These are phyloP conservation scores for Hypomecis punctinalis DNA, from an alignment of 2,888 invertebrate species.

Conservation along the genomic window DNA sequence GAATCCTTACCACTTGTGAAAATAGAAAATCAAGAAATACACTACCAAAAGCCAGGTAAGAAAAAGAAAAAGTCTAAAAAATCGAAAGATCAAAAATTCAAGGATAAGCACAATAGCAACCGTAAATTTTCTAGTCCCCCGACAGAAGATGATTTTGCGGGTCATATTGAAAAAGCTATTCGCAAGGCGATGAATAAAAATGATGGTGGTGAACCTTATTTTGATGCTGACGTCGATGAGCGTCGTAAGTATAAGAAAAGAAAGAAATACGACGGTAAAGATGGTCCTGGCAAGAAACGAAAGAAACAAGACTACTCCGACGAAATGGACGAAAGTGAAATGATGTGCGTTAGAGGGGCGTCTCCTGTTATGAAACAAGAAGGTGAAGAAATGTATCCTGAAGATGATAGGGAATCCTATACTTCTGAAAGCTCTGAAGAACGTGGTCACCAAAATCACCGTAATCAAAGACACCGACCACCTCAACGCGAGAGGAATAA, in stretches of 20 bases:
- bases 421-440: slow-evolving; percentile 84
- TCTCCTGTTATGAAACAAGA: slow-evolving; percentile 84
- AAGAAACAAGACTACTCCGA: slow-evolving; percentile 83
- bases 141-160: slow-evolving; percentile 90
- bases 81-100: slow-evolving; percentile 72
- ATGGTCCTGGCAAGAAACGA: slow-evolving; percentile 85
- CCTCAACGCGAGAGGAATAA: slow-evolving; percentile 77
- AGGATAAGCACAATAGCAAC: slow-evolving; percentile 82
- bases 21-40: slow-evolving; percentile 64
- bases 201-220: slow-evolving; percentile 74
- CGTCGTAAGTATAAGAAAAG: slow-evolving; percentile 83
- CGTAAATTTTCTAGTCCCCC: slow-evolving; percentile 72
- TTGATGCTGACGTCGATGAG: slow-evolving; percentile 79
- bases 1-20: slow-evolving; percentile 55
- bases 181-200: slow-evolving; percentile 90
- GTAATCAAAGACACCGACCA: slow-evolving; percentile 71
- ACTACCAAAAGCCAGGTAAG: slow-evolving; percentile 79
- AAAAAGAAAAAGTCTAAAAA: slow-evolving; percentile 80
- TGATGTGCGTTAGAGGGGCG: slow-evolving; percentile 92
- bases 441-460: slow-evolving; percentile 78
- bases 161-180: slow-evolving; percentile 91
- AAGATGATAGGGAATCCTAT: slow-evolving; percentile 84
- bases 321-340: slow-evolving; percentile 90
- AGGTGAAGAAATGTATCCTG: slow-evolving; percentile 67
- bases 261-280: slow-evolving; percentile 85